phyloP scores from a whole-genome alignment of 2,797 vertebrate genomes.

The Xerus rutilus region DNA sequence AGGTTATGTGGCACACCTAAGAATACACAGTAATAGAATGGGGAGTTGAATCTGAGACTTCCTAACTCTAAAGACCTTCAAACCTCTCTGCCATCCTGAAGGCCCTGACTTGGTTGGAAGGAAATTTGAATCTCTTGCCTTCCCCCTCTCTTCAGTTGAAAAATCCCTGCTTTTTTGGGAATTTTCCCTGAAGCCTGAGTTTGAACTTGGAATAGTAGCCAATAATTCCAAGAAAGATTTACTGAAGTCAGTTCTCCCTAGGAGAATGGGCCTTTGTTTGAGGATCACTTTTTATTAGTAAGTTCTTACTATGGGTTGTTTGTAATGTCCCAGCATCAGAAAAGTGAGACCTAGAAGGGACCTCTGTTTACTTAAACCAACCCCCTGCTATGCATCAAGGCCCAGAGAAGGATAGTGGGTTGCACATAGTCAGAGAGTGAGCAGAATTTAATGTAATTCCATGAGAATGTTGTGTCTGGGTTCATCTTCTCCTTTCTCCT shows the following conservation, averaged over 20 bases:
- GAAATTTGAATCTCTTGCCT: not conserved
- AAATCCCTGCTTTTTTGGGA: not conserved
- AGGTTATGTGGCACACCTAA: not conserved
- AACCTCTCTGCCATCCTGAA: not conserved
- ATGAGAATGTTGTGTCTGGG: constrained; percentile 29
- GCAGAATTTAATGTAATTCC: not conserved
- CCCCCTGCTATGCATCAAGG: not conserved
- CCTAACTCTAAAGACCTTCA: not conserved
- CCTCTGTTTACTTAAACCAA: not conserved
- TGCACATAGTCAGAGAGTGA: not conserved
- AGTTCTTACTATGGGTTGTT: not conserved
- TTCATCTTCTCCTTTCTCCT: constrained; percentile 44
- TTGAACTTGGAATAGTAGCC: not conserved
- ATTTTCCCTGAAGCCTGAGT: not conserved
- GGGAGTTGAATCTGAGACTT: not conserved
- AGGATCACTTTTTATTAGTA: not conserved
- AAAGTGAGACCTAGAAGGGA: not conserved
- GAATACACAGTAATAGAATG: not conserved
- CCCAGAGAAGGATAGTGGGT: too few relatives aligned
- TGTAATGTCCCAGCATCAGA: not conserved
- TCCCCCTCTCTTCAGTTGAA: not conserved
- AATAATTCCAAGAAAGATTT: constrained; percentile 53
- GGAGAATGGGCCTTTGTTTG: constrained; percentile 53
- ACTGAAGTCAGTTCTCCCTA: not conserved
- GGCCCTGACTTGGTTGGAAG: not conserved